Base-by-base conservation (phyloP, 2,797 vertebrate species). In the Trachurus trachurus region DNA sequence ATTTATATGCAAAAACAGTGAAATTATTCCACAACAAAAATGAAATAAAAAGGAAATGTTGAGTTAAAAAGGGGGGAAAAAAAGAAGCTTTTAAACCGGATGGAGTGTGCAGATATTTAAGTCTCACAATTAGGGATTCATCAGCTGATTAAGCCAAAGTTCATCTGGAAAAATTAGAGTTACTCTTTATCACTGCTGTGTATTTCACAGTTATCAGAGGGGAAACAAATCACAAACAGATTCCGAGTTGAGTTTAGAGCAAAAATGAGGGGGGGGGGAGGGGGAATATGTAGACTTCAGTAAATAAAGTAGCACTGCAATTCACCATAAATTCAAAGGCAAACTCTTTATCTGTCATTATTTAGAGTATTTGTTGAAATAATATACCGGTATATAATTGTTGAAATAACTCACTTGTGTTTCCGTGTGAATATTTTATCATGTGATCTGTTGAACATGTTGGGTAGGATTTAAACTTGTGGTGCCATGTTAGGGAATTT, bases 291-390 rank as follows among this genome's bases (percentile, higher is more conserved):
- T 22, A 34, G 40, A 73, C 26, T 44, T 70, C 39, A 69, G n/a
- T 58, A n/a, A 74, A 73, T 59, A 21, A 82, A 56, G 29, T 66
- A 77, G 74, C 84, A 80, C 78, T 65, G n/a, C 42, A 78, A 79
- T 81, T 69, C 9, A 65, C 19, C 19, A 69, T 60, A 37, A 67
- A 66, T 62, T 68, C 13, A 84, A 91, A 87, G 75, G 78, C 80
- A 82, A 86, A 74, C 1, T 66, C 17, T 76, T 52, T n/a, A 60
- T 78, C 15, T 15, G 29, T 66, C 52, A 47, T 71, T 54, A 57
- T 74, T 2, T 11, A 57, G 59, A 21, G 54, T 63, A 45, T 50
- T 29, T 58, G 21, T 12, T 79, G 1, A 69, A 61, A 42, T 49
- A 17, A 49, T 47, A 19, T 19, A 37, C 34, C 7, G 7, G 34